These are phyloP conservation scores for Acrocyrtus sp. DNA, from an alignment of 2,888 invertebrate species.

Conservation along the genomic window DNA sequence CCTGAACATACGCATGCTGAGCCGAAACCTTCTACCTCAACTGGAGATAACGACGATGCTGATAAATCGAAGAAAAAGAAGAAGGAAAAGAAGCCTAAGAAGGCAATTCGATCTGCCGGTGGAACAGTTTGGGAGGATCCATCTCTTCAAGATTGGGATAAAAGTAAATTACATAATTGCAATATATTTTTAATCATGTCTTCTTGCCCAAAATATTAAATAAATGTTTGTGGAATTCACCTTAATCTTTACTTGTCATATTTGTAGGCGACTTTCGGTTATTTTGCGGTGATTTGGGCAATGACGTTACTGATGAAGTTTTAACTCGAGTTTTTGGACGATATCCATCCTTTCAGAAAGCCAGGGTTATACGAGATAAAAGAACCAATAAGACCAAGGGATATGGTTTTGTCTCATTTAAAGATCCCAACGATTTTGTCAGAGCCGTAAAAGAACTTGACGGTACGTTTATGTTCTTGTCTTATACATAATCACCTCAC, in stretches of 20 bases:
- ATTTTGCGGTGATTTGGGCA: slow-evolving; percentile 99
- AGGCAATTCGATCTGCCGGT: slow-evolving; percentile 90
- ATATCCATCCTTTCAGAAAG: slow-evolving; percentile 91
- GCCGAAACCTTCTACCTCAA: slow-evolving; percentile 54
- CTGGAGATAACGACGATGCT: slow-evolving; percentile 33
- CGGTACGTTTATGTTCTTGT: slow-evolving; percentile 74
- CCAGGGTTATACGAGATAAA: slow-evolving; percentile 96
- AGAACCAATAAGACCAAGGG: slow-evolving; percentile 98
- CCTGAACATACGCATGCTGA: slow-evolving; percentile 18
- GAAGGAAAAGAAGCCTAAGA: slow-evolving; percentile 73
- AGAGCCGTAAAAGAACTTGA: slow-evolving; percentile 99
- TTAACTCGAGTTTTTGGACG: slow-evolving; percentile 95
- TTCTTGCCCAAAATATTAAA: neutral
- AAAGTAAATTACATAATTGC: slow-evolving; percentile 69
- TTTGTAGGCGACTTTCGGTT: slow-evolving; percentile 91
- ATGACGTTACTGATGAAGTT: slow-evolving; percentile 98
- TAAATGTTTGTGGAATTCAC: neutral
- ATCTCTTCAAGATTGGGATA: slow-evolving; percentile 95
- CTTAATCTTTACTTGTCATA: neutral
- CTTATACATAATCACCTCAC: too few species aligned
- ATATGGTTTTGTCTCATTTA: slow-evolving; percentile 98
- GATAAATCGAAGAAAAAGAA: slow-evolving; percentile 64
- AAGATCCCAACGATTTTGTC: slow-evolving; percentile 96
- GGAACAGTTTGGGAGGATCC: slow-evolving; percentile 97
- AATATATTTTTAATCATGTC: neutral